Conservation (phyloP, 2,888 invertebrate genomes). For the Phrixothrix hirtus region DNA sequence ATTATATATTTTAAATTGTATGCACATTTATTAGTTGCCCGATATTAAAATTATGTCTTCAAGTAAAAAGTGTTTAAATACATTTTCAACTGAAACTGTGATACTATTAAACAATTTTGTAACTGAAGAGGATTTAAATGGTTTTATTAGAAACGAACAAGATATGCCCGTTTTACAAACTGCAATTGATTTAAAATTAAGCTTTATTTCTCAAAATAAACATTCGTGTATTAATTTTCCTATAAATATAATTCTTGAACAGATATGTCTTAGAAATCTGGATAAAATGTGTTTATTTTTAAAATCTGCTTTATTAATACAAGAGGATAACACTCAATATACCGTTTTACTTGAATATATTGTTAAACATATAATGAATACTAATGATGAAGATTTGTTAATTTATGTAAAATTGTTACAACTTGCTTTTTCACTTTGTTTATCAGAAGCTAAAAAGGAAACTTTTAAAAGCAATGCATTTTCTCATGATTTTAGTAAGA, state of each 20-base stretch:
- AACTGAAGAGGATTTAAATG: slow-evolving; percentile 20
- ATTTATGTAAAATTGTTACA: slow-evolving; percentile 12
- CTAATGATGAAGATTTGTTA: slow-evolving; percentile 1
- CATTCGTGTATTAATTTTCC: slow-evolving; percentile 16
- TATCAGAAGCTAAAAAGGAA: background rate
- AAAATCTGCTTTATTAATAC: slow-evolving; percentile 17
- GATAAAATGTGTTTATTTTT: slow-evolving; percentile 19
- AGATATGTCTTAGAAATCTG: slow-evolving; percentile 4
- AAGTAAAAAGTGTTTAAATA: no score
- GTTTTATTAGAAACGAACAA: slow-evolving; percentile 7
- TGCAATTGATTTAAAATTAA: slow-evolving; percentile 18
- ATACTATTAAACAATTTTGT: no score
- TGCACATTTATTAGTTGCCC: no score
- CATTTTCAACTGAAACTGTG: no score
- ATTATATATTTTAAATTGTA: no score
- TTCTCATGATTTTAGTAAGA: background rate
- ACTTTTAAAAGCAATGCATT: slow-evolving; percentile 2
- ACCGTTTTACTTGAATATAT: slow-evolving; percentile 5
- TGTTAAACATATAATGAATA: slow-evolving; percentile 1
- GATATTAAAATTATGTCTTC: no score
- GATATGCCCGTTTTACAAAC: slow-evolving; percentile 13
- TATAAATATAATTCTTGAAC: slow-evolving; percentile 9
- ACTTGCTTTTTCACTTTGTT: slow-evolving; percentile 1
- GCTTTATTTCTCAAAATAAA: slow-evolving; percentile 12
- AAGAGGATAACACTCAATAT: slow-evolving; percentile 14